Evolutionary conservation across 1,140 invertebrate genomes (phyloP), one percentile per base, ranked within the genome.

Genomic region (Sinonovacula constricta): DNA sequence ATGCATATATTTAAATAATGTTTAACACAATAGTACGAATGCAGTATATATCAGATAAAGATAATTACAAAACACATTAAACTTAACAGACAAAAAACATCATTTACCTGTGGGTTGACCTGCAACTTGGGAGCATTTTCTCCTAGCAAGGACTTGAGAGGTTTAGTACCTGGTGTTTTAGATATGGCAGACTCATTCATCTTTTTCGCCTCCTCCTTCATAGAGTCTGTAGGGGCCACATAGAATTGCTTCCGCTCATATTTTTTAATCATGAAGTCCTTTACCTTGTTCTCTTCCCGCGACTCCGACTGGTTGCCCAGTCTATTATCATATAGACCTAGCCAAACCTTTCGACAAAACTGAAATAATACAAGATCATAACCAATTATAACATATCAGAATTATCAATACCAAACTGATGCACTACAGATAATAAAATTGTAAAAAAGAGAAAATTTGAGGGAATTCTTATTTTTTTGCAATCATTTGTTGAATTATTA

Each of bases 241-340:
- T 91, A 90, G 81, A 88, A 95, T 86, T 95, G 93, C 89, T 97
- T 97, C 85, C 95, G 94, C 91, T 98, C 97, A 89, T 98, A 98
- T 91, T 98, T 98, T 83, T 96, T 94, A 33, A 95, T 94, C 95
- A 98, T 97, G 83, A 97, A 95, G 90, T 98, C 96, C 91, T 95
- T 95, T 79, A 97, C 94, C 83, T 95, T 94, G 90, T 97, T 95
- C 92, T 98, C 97, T 89, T 97, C 96, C 91, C 96, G 95, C 3
- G 92, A 92, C 77, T 94, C 93, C 7, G 89, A 85, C 82, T 92
- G 89, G 26, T 87, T 75, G 39, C 83, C 78, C 14, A 85, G 79
- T 66, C 86, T 80, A n/a, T 90, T 82, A 84, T 95, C 94, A 92
- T 95, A 95, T 49, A 97, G 91, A 3, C 95, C 97, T 76, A 99